Conservation (phyloP, 2,113 vertebrate species). For the Pavo muticus region DNA sequence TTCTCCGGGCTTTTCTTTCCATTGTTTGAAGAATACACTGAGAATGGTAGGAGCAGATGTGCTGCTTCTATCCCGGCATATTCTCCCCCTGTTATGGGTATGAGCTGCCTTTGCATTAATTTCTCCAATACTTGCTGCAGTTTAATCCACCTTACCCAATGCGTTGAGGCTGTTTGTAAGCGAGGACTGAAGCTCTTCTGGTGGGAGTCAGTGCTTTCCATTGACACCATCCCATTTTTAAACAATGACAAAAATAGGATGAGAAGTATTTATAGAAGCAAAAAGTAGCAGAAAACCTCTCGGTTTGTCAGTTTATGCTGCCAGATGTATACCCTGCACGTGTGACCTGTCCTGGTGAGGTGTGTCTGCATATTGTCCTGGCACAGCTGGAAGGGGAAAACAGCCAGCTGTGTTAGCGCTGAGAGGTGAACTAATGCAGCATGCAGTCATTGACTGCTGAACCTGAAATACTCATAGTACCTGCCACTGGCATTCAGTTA, state of each 20-base stretch:
- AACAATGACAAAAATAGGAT: neutral
- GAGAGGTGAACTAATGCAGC: neutral
- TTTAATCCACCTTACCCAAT: neutral
- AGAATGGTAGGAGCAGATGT: conserved; percentile 72
- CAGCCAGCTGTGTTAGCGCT: neutral
- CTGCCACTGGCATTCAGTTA: neutral
- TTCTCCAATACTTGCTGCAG: neutral
- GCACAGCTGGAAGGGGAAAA: neutral
- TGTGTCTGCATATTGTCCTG: neutral
- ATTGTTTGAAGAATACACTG: conserved; percentile 62
- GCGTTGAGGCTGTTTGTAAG: neutral
- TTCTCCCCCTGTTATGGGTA: neutral
- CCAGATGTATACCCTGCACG: neutral
- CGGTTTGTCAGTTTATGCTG: neutral
- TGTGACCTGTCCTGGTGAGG: neutral
- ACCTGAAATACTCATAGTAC: neutral
- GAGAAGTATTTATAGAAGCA: neutral
- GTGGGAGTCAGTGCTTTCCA: neutral
- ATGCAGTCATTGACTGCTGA: neutral
- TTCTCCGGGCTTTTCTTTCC: conserved; percentile 69
- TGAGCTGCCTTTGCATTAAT: conserved; percentile 26
- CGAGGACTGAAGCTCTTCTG: accelerated
- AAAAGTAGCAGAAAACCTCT: neutral
- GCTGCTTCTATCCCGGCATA: conserved; percentile 24
- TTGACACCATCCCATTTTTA: neutral